phyloP scores from a whole-genome alignment of 1,140 invertebrate genomes.

The Megalonaias nervosa region DNA sequence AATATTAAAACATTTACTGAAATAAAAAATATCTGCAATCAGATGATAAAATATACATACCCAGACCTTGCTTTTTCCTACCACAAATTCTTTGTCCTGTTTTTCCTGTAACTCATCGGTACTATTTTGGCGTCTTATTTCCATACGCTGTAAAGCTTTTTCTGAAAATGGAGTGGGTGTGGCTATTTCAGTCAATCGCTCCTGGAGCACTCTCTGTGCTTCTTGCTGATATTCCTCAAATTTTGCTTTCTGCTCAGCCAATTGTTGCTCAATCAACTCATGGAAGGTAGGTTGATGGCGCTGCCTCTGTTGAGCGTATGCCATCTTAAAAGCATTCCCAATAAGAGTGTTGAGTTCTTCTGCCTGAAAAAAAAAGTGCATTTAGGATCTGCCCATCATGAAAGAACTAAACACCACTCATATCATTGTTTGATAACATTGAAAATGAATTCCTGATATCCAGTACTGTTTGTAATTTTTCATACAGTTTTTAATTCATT shows the following conservation, averaged over 20 bases:
- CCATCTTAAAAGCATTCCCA: constrained; percentile 93
- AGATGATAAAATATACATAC: constrained; percentile 36
- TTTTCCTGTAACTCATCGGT: constrained; percentile 37
- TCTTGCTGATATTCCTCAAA: constrained; percentile 62
- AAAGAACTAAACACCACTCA: too few species aligned
- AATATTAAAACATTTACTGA: too few species aligned
- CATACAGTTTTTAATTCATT: too few species aligned
- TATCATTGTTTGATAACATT: too few species aligned
- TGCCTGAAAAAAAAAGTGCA: constrained; percentile 76
- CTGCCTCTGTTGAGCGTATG: constrained; percentile 88
- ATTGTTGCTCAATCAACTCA: constrained; percentile 68
- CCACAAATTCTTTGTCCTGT: constrained; percentile 38
- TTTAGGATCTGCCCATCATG: too few species aligned
- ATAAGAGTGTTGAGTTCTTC: constrained; percentile 90
- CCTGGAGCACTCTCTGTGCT: constrained; percentile 55
- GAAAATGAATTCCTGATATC: too few species aligned
- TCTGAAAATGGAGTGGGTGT: constrained; percentile 63
- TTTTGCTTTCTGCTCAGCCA: constrained; percentile 62
- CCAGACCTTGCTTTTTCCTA: constrained; percentile 59
- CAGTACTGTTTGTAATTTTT: too few species aligned
- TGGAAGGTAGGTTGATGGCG: constrained; percentile 67
- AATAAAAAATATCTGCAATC: too few species aligned
- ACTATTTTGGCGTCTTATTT: constrained; percentile 55
- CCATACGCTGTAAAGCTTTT: constrained; percentile 58
- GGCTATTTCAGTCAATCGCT: constrained; percentile 62